phyloP scores from a whole-genome alignment of 2,888 invertebrate species.

The Spilarctia lutea region DNA sequence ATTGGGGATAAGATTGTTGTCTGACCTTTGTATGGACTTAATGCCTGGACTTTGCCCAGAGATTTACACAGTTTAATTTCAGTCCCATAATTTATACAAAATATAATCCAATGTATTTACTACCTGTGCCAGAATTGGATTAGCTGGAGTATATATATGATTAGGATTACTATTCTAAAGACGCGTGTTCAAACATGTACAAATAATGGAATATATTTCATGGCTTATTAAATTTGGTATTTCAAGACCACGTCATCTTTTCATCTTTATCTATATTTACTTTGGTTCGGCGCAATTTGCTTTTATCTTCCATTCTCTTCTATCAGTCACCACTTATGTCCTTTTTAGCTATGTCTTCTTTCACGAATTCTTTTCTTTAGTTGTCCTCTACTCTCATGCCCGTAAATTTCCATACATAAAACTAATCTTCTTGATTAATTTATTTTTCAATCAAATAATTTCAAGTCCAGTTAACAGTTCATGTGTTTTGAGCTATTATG shows the following conservation, averaged over 20 bases:
- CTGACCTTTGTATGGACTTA: conserved; percentile 50
- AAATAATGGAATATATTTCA: background rate
- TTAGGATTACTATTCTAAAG: background rate
- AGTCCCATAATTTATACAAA: conserved; percentile 18
- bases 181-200: background rate
- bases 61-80: conserved; percentile 32
- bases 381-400: background rate
- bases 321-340: background rate
- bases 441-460: too few species aligned
- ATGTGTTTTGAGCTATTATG: too few species aligned
- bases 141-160: background rate
- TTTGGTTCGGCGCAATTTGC: background rate
- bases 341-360: background rate
- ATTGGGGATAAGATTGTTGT: conserved; percentile 35
- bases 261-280: background rate
- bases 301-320: background rate
- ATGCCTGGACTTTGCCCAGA: conserved; percentile 43
- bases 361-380: too few species aligned
- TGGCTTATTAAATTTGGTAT: background rate
- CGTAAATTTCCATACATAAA: too few species aligned
- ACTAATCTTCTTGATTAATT: too few species aligned
- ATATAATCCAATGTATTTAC: conserved; percentile 21
- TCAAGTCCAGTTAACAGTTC: too few species aligned
- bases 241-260: background rate
- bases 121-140: conserved; percentile 22